phyloP scores from a whole-genome alignment of 2,888 invertebrate genomes.

The Imbricaverruca yamaguchii region DNA sequence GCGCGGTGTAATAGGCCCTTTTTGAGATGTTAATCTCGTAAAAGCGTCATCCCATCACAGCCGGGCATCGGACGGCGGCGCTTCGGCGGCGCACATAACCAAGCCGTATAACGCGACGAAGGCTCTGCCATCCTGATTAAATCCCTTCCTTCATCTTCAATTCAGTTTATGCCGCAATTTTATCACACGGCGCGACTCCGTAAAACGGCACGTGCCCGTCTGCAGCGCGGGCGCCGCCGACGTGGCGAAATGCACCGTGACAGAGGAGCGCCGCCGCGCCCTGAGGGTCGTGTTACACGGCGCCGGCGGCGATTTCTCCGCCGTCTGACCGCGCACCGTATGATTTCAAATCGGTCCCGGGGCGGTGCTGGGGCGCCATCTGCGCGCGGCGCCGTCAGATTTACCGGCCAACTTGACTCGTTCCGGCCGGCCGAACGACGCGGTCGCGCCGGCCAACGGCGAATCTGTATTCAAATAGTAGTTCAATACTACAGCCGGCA shows the following conservation, averaged over 20 bases:
- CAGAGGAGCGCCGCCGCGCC: neutral
- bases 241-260: neutral
- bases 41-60: neutral
- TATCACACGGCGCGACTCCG: neutral
- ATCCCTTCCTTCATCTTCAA: conserved; percentile 22
- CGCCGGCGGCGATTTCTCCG: neutral
- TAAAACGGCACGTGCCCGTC: neutral
- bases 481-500: conserved; percentile 8
- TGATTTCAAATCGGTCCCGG: neutral
- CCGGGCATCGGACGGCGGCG: neutral
- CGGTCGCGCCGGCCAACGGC: neutral
- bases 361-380: neutral
- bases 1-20: neutral
- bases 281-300: neutral
- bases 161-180: conserved; percentile 16
- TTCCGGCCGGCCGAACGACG: neutral
- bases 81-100: neutral
- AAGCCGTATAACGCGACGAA: neutral
- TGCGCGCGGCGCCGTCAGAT: neutral
- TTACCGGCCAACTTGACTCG: conserved; percentile 21
- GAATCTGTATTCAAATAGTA: conserved; percentile 21
- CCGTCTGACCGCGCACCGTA: neutral
- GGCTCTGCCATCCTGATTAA: conserved; percentile 7
- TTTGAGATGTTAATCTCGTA: conserved; percentile 18
- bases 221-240: neutral